phyloP scores from a whole-genome alignment of 2,113 vertebrate species.

The Tricholaema leucomelas region DNA sequence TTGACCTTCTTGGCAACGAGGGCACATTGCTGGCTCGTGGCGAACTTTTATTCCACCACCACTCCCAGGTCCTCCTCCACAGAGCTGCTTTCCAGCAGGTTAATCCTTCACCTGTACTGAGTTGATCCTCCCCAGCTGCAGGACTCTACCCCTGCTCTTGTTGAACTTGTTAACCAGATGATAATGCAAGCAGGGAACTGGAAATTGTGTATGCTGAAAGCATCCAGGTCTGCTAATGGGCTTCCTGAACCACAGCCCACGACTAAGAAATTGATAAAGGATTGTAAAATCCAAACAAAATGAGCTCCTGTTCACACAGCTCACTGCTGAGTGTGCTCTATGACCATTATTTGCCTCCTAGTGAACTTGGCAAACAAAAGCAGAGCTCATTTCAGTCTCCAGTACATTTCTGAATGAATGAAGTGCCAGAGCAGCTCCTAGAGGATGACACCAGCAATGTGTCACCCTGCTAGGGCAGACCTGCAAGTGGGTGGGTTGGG shows the following conservation, averaged over 20 bases:
- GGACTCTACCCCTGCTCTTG: too few relatives aligned
- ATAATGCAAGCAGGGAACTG: neutral
- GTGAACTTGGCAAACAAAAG: neutral
- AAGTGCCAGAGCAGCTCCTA: neutral
- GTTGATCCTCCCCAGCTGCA: too few relatives aligned
- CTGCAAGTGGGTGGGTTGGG: neutral
- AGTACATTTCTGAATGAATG: neutral
- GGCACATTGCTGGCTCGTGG: too few relatives aligned
- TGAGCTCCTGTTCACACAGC: neutral
- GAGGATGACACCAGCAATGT: neutral
- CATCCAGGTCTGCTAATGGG: neutral
- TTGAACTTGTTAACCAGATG: too few relatives aligned
- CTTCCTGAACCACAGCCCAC: neutral
- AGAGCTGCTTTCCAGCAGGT: too few relatives aligned
- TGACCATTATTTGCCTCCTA: neutral
- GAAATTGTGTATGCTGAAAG: neutral
- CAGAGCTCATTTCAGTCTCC: neutral
- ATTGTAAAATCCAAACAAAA: neutral
- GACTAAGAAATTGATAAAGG: neutral
- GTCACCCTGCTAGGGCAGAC: neutral
- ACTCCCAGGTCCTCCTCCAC: too few relatives aligned
- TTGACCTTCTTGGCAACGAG: too few relatives aligned
- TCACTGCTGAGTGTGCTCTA: neutral
- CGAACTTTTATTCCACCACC: too few relatives aligned
- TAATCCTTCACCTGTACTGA: too few relatives aligned